These are phyloP conservation scores for Ooceraea biroi DNA, from an alignment of 1,140 invertebrate species.

Conservation along the genomic window DNA sequence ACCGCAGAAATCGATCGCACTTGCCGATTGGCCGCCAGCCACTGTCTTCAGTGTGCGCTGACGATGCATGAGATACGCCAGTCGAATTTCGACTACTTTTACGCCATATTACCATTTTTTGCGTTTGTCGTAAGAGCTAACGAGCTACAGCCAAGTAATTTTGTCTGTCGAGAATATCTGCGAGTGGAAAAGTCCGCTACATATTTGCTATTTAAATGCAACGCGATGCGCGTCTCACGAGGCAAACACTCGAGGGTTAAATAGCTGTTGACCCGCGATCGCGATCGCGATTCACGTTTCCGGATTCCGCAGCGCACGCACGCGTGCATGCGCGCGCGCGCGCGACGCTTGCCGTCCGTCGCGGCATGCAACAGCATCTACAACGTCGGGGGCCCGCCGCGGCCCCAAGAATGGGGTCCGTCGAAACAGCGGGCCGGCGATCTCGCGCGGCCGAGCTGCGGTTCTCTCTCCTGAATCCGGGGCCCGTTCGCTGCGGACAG, in stretches of 20 bases:
- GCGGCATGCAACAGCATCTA: slow-evolving; percentile 30
- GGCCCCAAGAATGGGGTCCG: slow-evolving; percentile 63
- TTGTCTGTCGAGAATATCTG: background rate
- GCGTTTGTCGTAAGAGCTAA: too few relatives aligned
- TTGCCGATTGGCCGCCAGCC: too few relatives aligned
- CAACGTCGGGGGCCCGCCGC: background rate
- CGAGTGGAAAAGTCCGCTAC: background rate
- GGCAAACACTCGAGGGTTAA: slow-evolving; percentile 33
- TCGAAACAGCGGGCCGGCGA: slow-evolving; percentile 59
- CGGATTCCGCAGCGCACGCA: slow-evolving; percentile 36
- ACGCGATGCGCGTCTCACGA: background rate
- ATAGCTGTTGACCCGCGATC: slow-evolving; percentile 56
- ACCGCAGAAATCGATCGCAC: background rate
- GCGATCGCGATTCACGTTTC: slow-evolving; percentile 55
- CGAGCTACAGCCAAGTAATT: background rate
- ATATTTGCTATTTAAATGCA: background rate
- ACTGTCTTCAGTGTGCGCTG: background rate
- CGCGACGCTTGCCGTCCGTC: slow-evolving; percentile 30
- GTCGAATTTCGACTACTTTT: background rate
- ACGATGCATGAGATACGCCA: background rate
- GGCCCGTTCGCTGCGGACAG: slow-evolving; percentile 70
- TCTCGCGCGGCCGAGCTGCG: slow-evolving; percentile 58
- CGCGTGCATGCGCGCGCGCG: slow-evolving; percentile 48
- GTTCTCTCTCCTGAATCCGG: slow-evolving; percentile 67
- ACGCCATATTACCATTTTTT: slow-evolving; percentile 6